These are phyloP conservation scores for Ptychodera flava DNA, from an alignment of 35 echinoderm and acorn worm species.

Conservation along the genomic window DNA sequence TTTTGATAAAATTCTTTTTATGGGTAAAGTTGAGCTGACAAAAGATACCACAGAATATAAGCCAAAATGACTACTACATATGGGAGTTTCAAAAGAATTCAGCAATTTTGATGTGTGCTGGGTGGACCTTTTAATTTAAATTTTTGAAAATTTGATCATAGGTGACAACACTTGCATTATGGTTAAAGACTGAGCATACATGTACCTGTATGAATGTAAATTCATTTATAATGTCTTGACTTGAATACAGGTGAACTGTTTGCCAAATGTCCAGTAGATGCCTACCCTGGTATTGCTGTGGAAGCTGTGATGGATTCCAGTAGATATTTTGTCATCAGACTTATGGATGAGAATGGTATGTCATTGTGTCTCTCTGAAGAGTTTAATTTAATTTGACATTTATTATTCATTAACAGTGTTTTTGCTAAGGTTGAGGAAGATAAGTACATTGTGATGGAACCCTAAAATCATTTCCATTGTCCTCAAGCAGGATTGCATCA, in stretches of 20 bases:
- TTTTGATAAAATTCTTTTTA: too few relatives aligned
- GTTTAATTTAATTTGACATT: too few relatives aligned
- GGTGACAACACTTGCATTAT: background rate
- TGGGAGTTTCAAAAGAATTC: background rate
- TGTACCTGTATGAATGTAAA: background rate
- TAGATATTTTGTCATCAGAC: slow-evolving; percentile 84
- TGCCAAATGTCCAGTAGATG: slow-evolving; percentile 62
- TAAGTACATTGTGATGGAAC: too few relatives aligned
- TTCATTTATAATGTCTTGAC: background rate
- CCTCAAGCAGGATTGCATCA: too few relatives aligned
- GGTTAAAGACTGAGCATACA: background rate
- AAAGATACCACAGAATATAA: slow-evolving; percentile 62
- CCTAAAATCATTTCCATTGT: too few relatives aligned
- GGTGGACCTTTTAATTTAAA: too few relatives aligned
- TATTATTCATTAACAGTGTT: too few relatives aligned
- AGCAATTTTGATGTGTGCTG: too few relatives aligned
- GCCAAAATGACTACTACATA: background rate
- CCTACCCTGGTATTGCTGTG: slow-evolving; percentile 69
- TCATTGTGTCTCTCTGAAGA: too few relatives aligned
- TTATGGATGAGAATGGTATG: slow-evolving; percentile 65
- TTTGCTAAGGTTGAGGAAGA: too few relatives aligned
- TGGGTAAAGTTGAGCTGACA: too few relatives aligned
- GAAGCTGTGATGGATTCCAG: slow-evolving; percentile 87
- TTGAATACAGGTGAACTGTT: slow-evolving; percentile 87
- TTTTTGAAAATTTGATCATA: too few relatives aligned